phyloP scores from a whole-genome alignment of 2,888 invertebrate species.

The Hydriomena furcata region DNA sequence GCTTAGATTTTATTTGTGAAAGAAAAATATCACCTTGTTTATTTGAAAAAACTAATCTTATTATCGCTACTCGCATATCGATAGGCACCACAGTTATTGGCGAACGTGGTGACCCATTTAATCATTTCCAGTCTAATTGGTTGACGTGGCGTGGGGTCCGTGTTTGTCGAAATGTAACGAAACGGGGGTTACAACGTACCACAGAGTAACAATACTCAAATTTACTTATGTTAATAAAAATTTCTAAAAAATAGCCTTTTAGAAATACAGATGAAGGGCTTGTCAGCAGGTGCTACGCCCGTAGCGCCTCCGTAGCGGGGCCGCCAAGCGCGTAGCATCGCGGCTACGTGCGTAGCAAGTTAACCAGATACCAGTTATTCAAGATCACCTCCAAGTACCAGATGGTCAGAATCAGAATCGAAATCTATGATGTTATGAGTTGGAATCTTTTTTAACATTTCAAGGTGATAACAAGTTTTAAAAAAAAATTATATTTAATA shows the following conservation, averaged over 20 bases:
- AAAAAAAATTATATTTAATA: too few relatives aligned
- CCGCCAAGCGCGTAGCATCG: slow-evolving; percentile 2
- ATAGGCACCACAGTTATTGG: slow-evolving; percentile 20
- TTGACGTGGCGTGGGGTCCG: slow-evolving; percentile 19
- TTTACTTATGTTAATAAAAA: too few relatives aligned
- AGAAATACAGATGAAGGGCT: background rate
- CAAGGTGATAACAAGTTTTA: too few relatives aligned
- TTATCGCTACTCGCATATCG: background rate
- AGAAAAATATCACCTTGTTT: too few relatives aligned
- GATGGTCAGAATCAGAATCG: too few relatives aligned
- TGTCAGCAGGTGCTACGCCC: slow-evolving; percentile 1
- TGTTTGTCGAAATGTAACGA: slow-evolving; percentile 29
- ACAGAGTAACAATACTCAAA: background rate
- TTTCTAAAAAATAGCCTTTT: too few relatives aligned
- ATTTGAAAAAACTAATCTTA: too few relatives aligned
- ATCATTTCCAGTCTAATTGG: slow-evolving; percentile 40
- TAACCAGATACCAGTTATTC: background rate
- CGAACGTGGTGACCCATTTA: slow-evolving; percentile 35
- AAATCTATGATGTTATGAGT: too few relatives aligned
- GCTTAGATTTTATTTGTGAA: too few relatives aligned
- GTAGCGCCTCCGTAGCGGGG: slow-evolving; percentile 9
- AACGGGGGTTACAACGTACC: slow-evolving; percentile 8
- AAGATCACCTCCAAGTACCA: too few relatives aligned
- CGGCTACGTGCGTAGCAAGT: slow-evolving; percentile 13
- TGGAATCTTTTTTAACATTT: too few relatives aligned